Conservation (phyloP, 2,797 vertebrate genomes). For the Picus viridis region DNA sequence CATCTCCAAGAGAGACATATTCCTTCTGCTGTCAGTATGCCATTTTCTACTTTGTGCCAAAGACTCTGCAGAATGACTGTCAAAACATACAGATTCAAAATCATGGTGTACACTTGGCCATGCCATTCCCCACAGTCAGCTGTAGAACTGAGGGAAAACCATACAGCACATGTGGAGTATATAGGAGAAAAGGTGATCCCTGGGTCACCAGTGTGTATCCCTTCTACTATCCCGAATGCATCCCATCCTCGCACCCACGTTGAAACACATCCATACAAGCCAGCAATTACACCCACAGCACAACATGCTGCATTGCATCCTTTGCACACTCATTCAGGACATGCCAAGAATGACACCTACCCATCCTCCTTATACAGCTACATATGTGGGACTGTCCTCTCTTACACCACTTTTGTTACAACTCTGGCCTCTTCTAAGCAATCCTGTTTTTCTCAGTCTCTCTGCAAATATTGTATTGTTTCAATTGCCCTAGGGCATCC, state of each 20-base stretch:
- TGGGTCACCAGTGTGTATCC: background rate
- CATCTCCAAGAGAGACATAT: constrained; percentile 37
- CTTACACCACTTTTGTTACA: background rate
- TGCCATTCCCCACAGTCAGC: background rate
- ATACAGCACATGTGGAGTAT: background rate
- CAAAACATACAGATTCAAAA: constrained; percentile 42
- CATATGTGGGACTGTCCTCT: background rate
- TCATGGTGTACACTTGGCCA: background rate
- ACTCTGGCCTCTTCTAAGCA: background rate
- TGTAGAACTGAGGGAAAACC: background rate
- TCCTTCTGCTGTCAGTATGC: constrained; percentile 48
- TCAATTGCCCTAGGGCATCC: background rate
- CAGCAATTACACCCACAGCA: background rate
- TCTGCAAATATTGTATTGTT: background rate
- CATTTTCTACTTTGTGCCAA: constrained; percentile 22
- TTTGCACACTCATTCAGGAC: background rate
- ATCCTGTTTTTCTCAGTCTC: background rate
- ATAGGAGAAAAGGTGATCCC: background rate
- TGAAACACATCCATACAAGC: background rate
- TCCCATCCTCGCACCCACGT: background rate
- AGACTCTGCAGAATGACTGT: constrained; percentile 28
- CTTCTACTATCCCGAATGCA: background rate
- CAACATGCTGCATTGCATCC: background rate
- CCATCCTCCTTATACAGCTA: background rate
- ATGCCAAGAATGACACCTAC: background rate